Evolutionary conservation across 2,888 invertebrate species (phyloP).

Genomic region (Selenia dentaria): DNA sequence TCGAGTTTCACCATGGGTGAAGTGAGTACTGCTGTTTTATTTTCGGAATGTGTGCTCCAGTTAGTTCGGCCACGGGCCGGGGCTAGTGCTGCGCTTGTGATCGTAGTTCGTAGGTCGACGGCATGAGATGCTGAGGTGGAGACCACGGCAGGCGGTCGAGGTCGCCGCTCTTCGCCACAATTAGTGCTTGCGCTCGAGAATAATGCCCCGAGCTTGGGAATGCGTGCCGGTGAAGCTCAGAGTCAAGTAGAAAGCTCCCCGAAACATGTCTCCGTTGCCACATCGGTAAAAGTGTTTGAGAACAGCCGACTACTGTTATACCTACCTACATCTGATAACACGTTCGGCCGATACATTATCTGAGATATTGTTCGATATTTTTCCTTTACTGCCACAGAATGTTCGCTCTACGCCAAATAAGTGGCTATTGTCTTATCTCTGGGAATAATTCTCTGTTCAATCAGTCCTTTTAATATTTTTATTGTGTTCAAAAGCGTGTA

Average conservation of each 20-base stretch:
- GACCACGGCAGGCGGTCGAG: slow-evolving; percentile 34
- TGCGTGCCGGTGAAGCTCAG: slow-evolving; percentile 55
- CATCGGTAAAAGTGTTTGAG: slow-evolving; percentile 53
- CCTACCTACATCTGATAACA: slow-evolving; percentile 58
- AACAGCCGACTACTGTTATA: slow-evolving; percentile 54
- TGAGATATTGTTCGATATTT: slow-evolving; percentile 58
- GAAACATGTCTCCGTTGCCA: slow-evolving; percentile 39
- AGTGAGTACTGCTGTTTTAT: slow-evolving; percentile 64
- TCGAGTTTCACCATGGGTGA: slow-evolving; percentile 65
- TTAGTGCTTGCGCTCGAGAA: slow-evolving; percentile 54
- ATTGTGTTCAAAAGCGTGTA: background rate
- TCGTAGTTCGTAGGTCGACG: slow-evolving; percentile 75
- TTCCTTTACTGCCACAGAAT: slow-evolving; percentile 46
- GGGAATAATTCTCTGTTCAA: slow-evolving; percentile 22
- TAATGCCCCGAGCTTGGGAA: slow-evolving; percentile 52
- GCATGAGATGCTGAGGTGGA: slow-evolving; percentile 45
- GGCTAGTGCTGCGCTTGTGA: slow-evolving; percentile 58
- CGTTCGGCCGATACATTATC: slow-evolving; percentile 60
- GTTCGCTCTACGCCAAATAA: slow-evolving; percentile 56
- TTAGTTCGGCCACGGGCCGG: slow-evolving; percentile 48
- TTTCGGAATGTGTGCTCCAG: slow-evolving; percentile 63
- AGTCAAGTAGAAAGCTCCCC: slow-evolving; percentile 64
- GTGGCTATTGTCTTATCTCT: slow-evolving; percentile 65
- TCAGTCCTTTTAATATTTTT: slow-evolving; percentile 12
- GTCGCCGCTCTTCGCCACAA: slow-evolving; percentile 45